Evolutionary conservation across 2,113 vertebrate species (phyloP).

Genomic region (Macrotis lagotis): DNA sequence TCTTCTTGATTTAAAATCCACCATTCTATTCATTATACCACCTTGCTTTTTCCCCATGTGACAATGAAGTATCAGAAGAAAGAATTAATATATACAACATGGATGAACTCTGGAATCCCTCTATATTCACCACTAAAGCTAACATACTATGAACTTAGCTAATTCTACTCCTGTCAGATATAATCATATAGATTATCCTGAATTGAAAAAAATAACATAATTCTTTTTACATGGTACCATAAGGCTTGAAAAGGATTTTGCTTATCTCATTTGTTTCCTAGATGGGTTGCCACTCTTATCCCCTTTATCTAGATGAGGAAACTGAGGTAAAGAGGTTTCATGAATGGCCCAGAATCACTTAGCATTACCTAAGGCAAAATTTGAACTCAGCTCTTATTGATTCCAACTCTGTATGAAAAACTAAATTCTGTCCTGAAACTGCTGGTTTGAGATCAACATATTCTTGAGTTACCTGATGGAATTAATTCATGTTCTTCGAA

Average conservation of each 20-base stretch:
- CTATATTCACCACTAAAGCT: neutral
- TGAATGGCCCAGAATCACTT: neutral
- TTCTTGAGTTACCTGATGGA: neutral
- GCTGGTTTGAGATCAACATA: neutral
- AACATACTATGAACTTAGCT: neutral
- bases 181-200: neutral
- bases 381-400: neutral
- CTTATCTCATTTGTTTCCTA: neutral
- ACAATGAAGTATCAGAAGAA: neutral
- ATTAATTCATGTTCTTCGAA: neutral
- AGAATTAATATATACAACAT: neutral
- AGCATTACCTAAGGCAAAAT: neutral
- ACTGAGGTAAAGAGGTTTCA: neutral
- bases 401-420: neutral
- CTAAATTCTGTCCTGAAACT: neutral
- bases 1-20: neutral
- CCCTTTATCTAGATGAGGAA: neutral
- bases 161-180: neutral
- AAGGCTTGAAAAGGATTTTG: neutral
- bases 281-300: neutral
- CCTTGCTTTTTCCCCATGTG: neutral
- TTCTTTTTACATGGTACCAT: neutral
- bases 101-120: neutral
- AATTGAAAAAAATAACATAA: neutral
- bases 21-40: neutral